A percentile compares a stretch with the other conserved stretches of the same genome.
Conservation (phyloP, 1,140 invertebrate genomes). For the Drosophila eugracilis region DNA sequence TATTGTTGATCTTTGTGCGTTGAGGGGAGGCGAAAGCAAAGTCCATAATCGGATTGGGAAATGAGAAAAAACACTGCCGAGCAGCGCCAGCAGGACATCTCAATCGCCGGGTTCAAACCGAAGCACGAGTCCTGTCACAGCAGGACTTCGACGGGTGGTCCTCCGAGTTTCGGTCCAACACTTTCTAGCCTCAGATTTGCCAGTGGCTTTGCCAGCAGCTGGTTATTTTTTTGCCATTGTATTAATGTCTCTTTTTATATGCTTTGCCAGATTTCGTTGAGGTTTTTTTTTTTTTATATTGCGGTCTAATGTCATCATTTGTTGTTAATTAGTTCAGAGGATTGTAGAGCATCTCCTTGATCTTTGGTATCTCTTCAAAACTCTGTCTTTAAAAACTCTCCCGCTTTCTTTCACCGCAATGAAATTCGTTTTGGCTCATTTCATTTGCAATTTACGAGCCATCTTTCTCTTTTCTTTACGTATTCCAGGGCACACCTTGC, state of each 20-base stretch:
- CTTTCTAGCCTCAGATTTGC: conserved; percentile 65
- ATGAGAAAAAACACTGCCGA: conserved; percentile 32
- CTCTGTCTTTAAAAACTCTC: conserved; percentile 20
- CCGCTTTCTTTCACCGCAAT: conserved; percentile 24
- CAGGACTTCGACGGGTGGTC: conserved; percentile 75
- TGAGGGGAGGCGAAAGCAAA: conserved; percentile 43
- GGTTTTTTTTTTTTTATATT: conserved; percentile 31
- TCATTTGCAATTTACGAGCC: conserved; percentile 83
- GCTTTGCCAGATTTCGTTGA: conserved; percentile 20
- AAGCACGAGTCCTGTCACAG: conserved; percentile 73
- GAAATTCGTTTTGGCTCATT: conserved; percentile 82
- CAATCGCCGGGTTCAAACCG: conserved; percentile 60
- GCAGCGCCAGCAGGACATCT: conserved; percentile 78
- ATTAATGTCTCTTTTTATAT: conserved; percentile 19
- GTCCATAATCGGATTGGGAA: conserved; percentile 74
- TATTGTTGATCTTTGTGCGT: conserved; percentile 62
- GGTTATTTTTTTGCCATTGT: conserved; percentile 28
- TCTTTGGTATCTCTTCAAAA: conserved; percentile 4
- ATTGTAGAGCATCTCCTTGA: conserved; percentile 25
- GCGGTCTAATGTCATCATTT: conserved; percentile 63
- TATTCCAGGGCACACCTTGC: conserved; percentile 64
- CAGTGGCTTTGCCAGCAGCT: conserved; percentile 63
- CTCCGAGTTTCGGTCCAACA: conserved; percentile 52
- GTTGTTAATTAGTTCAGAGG: conserved; percentile 77
- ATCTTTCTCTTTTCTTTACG: conserved; percentile 30